A percentile compares a stretch with the other conserved stretches of the same genome.
phyloP scores from a whole-genome alignment of 2,888 invertebrate species.

The Harpagoxenus sublaevis region DNA sequence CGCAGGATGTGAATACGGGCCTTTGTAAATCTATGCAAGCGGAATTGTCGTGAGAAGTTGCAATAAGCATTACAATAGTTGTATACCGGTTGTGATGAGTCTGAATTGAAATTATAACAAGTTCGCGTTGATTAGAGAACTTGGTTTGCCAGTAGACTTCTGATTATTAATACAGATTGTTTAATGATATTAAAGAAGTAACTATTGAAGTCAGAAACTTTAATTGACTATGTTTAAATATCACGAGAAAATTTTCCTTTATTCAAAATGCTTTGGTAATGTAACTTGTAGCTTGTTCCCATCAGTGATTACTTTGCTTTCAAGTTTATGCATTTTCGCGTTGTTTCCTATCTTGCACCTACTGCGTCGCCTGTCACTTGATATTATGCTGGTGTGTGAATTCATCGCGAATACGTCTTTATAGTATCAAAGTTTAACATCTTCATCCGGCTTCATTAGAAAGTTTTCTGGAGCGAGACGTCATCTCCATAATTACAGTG shows the following conservation, averaged over 20 bases:
- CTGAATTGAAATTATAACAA: slow-evolving; percentile 12
- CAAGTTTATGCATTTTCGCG: neutral
- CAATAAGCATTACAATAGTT: slow-evolving; percentile 28
- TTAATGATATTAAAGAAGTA: neutral
- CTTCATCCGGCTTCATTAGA: slow-evolving; percentile 27
- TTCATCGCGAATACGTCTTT: slow-evolving; percentile 21
- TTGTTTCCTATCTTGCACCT: neutral
- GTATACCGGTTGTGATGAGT: neutral
- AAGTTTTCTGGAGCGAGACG: slow-evolving; percentile 28
- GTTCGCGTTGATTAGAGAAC: slow-evolving; percentile 7
- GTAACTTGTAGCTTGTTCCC: neutral
- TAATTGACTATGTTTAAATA: neutral
- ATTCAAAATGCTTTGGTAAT: neutral
- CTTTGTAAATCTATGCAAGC: slow-evolving; percentile 10
- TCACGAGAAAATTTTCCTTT: neutral
- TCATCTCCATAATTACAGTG: slow-evolving; percentile 31
- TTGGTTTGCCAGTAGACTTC: neutral
- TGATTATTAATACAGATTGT: slow-evolving; percentile 16
- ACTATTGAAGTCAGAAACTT: neutral
- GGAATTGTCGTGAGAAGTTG: slow-evolving; percentile 14
- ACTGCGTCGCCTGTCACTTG: neutral
- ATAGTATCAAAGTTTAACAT: slow-evolving; percentile 35
- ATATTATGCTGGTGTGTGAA: slow-evolving; percentile 17
- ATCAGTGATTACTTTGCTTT: neutral
- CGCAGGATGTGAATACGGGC: neutral